Conservation (phyloP, 2,797 vertebrate species). For the Falco biarmicus region DNA sequence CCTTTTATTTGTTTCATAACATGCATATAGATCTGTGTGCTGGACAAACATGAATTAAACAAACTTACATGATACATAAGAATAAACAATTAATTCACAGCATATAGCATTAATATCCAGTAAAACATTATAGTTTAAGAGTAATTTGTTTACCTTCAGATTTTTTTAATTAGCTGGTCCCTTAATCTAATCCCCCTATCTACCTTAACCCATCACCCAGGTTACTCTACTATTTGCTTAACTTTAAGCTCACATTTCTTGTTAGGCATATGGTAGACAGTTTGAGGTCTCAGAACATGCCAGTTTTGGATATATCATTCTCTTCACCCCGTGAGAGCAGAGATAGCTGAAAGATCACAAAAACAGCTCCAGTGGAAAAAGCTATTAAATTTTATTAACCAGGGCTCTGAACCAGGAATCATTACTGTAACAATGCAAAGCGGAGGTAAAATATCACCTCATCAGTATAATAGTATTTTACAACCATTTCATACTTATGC, state of each 20-base stretch:
- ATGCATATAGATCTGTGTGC: neutral
- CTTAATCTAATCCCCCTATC: neutral
- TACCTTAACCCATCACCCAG: neutral
- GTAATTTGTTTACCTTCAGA: neutral
- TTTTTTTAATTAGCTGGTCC: neutral
- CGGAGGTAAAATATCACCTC: constrained; percentile 21
- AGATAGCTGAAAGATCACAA: constrained; percentile 25
- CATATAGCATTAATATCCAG: neutral
- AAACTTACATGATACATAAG: neutral
- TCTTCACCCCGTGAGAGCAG: neutral
- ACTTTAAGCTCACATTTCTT: neutral
- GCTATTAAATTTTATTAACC: constrained; percentile 31
- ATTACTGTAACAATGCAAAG: neutral
- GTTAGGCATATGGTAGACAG: neutral
- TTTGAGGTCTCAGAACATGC: neutral
- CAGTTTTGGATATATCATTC: neutral
- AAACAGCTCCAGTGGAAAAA: constrained; percentile 30
- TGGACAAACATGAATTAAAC: neutral
- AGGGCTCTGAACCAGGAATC: constrained; percentile 16
- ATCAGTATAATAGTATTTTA: neutral
- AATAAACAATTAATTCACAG: neutral
- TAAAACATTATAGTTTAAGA: neutral
- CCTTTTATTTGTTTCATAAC: neutral
- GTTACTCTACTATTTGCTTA: neutral
- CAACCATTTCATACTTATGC: neutral